Percentiles rank a stretch among this genome's conserved stretches.
Evolutionary conservation across 2,113 vertebrate species (phyloP).

Genomic region (Motacilla tschutschensis): DNA sequence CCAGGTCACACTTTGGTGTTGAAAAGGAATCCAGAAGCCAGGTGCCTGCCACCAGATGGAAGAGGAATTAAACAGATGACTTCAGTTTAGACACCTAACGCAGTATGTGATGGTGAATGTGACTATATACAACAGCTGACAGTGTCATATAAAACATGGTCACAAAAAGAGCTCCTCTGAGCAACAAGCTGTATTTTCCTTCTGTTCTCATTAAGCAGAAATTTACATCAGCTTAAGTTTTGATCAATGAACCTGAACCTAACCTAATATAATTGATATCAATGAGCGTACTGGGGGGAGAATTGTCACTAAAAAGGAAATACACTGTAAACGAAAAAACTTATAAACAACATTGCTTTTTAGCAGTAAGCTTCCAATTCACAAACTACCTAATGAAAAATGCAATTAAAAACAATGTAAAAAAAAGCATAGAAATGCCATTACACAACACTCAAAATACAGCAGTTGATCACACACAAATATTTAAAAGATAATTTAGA

Average conservation of each 20-base stretch:
- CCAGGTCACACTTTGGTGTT: not conserved
- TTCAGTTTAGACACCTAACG: not conserved
- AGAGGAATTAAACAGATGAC: conserved; percentile 3
- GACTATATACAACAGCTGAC: conserved; percentile 37
- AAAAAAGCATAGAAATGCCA: conserved; percentile 48
- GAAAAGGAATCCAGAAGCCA: conserved; percentile 15
- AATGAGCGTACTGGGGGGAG: not conserved
- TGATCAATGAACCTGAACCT: conserved; percentile 18
- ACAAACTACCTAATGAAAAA: conserved; percentile 52
- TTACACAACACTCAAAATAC: conserved; percentile 53
- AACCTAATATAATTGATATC: not conserved
- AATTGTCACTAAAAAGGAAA: conserved; percentile 1
- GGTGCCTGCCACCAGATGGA: conserved; percentile 20
- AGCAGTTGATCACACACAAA: conserved; percentile 47
- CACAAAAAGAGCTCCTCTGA: not conserved
- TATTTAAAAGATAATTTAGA: conserved; percentile 44
- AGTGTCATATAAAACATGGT: not conserved
- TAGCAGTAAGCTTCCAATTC: conserved; percentile 42
- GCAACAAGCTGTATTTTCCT: not conserved
- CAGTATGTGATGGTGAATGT: not conserved
- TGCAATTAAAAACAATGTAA: conserved; percentile 41
- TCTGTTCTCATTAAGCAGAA: conserved; percentile 33
- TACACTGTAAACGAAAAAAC: conserved; percentile 23
- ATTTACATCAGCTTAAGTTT: conserved; percentile 25
- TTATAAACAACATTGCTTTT: conserved; percentile 38